These are phyloP conservation scores for Orientallactaga sibirica DNA, from an alignment of 2,797 vertebrate genomes.

Conservation along the genomic window DNA sequence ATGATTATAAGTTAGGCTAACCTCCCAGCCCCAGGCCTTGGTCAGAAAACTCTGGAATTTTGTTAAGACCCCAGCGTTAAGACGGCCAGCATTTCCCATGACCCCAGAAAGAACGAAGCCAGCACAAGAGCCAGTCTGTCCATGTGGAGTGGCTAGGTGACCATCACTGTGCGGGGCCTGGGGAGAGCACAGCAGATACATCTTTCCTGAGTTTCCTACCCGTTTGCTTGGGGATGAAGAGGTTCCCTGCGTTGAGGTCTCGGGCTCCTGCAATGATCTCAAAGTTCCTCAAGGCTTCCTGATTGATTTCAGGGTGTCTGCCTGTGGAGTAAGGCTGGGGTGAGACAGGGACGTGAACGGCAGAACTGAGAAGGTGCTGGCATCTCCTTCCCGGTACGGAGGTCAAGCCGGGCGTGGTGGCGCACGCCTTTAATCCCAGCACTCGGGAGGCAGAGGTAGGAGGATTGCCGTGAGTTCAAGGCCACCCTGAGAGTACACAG, in stretches of 20 bases:
- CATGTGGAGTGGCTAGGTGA: rapidly evolving
- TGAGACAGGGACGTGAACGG: rapidly evolving
- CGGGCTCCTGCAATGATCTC: rapidly evolving
- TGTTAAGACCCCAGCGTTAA: background rate
- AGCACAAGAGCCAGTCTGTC: rapidly evolving
- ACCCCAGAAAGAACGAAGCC: background rate
- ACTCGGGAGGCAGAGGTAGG: too few species aligned
- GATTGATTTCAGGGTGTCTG: background rate
- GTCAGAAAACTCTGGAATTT: background rate
- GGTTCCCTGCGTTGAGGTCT: background rate
- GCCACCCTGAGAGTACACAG: too few species aligned
- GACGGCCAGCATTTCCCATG: rapidly evolving
- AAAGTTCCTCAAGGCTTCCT: background rate
- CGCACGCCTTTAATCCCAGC: too few species aligned
- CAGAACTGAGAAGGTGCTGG: rapidly evolving
- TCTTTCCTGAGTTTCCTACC: background rate
- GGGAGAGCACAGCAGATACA: rapidly evolving
- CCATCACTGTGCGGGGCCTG: rapidly evolving
- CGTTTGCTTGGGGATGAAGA: background rate
- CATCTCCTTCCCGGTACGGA: background rate
- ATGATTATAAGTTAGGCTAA: background rate
- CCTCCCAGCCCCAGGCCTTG: background rate
- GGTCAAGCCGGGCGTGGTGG: too few species aligned
- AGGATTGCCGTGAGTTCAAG: too few species aligned
- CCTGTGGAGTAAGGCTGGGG: background rate